Base-by-base conservation (phyloP, 2,888 invertebrate species). In the Eupithecia pulchellata region DNA sequence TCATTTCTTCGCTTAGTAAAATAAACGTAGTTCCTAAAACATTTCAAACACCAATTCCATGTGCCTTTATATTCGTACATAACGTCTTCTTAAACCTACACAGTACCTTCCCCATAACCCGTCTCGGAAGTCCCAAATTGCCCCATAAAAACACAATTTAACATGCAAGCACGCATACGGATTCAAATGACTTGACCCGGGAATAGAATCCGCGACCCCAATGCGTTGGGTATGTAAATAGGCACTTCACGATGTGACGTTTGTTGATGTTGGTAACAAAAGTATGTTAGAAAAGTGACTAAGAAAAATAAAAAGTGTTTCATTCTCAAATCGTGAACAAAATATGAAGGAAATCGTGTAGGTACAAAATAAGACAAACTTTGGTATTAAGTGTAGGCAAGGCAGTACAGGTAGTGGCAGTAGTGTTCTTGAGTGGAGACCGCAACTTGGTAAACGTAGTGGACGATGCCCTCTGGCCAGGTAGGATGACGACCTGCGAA, bases 171-270 rank as follows among this genome's bases (percentile, higher is more conserved):
- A 68, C 70, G 57, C 68, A 67, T 71, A 68, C 39, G 69, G 65
- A 75, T 77, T 75, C 69, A 73, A 75, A 75, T 71, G 73, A 72
- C 70, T 66, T 71, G 78, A 75, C 73, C 75, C 70, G 71, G 68
- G 77, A 75, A 73, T 75, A 76, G 71, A 77, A 77, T 73, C 69
- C 66, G 64, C 73, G 72, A 72, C 72, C 75, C 39, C 61, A 71
- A 64, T 69, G 61, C 57, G 63, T 52, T 52, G 57, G 69, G 68
- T 70, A 76, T 78, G 79, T 72, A 78, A 79, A 78, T 78, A 57
- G 69, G 66, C 57, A 69, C 42, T 74, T 75, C 74, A 74, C 77
- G 77, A 74, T 52, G 52, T 52, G 52, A 52, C 52, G 13, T 52
- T 20, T 25, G 20, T 52, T 25, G n/a, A n/a, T n/a, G 25, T 52